Conservation (phyloP, 1,140 invertebrate genomes). For the Caenorhabditis latens region DNA sequence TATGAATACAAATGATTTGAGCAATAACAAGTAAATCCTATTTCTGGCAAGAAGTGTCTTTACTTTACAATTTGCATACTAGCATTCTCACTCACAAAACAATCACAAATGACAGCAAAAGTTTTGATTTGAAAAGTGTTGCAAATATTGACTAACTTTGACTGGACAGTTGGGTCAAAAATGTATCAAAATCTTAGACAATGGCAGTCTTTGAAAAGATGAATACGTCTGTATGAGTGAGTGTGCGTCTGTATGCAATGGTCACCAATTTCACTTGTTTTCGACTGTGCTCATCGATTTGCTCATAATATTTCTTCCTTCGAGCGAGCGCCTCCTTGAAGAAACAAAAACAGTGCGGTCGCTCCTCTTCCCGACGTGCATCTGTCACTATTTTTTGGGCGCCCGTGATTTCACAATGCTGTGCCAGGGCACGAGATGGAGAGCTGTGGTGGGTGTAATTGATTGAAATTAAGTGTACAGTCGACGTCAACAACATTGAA, state of each 20-base stretch:
- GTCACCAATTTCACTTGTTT: not conserved
- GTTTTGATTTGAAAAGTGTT: conserved; percentile 8
- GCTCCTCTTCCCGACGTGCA: not conserved
- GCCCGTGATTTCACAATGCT: not conserved
- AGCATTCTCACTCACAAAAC: not conserved
- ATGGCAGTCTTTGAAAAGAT: not conserved
- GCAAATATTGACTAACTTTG: conserved; percentile 27
- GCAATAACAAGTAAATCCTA: too few relatives aligned
- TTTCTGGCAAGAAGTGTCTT: too few relatives aligned
- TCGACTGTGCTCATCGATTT: not conserved
- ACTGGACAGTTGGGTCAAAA: not conserved
- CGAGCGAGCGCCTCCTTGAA: not conserved
- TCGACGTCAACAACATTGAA: conserved; percentile 17
- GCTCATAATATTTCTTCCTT: not conserved
- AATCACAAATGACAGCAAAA: conserved; percentile 33
- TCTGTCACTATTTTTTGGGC: not conserved
- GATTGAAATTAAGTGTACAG: conserved; percentile 2
- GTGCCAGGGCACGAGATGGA: not conserved
- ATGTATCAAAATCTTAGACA: conserved; percentile 33
- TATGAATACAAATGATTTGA: too few relatives aligned
- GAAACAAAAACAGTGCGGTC: not conserved
- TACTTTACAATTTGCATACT: not conserved
- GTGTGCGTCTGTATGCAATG: not conserved
- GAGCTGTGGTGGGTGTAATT: not conserved
- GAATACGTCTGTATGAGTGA: not conserved